Percentiles rank a stretch among this genome's conserved stretches.
Conservation (phyloP, 2,888 invertebrate genomes). For the Cheilosia vernalis region DNA sequence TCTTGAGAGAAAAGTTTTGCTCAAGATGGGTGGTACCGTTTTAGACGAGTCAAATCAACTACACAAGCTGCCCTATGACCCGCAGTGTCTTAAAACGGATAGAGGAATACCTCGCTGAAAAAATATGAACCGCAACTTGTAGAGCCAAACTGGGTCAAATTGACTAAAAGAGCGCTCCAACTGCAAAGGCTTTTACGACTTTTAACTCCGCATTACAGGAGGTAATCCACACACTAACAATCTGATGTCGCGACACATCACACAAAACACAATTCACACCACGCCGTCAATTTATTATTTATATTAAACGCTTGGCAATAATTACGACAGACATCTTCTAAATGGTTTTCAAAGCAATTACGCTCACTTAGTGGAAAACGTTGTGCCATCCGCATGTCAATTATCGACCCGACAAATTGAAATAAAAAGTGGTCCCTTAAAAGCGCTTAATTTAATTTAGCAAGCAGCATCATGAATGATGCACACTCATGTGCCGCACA, state of each 20-base stretch:
- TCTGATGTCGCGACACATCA: background rate
- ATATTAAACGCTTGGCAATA: conserved; percentile 37
- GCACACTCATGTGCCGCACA: conserved; percentile 1
- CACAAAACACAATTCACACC: background rate
- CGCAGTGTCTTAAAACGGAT: too few species aligned
- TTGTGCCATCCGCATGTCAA: conserved; percentile 56
- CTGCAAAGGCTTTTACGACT: too few species aligned
- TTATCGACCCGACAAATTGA: conserved; percentile 67
- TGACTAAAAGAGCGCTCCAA: too few species aligned
- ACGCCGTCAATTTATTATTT: background rate
- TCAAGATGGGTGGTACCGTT: too few species aligned
- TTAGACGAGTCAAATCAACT: too few species aligned
- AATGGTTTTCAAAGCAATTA: conserved; percentile 70
- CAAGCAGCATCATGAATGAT: conserved; percentile 41
- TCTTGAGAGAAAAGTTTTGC: too few species aligned
- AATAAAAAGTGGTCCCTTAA: conserved; percentile 68
- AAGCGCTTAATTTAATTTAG: conserved; percentile 74
- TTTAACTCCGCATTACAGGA: too few species aligned
- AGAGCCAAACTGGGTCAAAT: too few species aligned
- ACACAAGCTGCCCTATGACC: too few species aligned
- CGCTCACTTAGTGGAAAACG: conserved; percentile 56
- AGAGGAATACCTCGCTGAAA: too few species aligned
- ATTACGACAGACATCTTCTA: conserved; percentile 69
- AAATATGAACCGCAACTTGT: too few species aligned
- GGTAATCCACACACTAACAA: too few species aligned